These are phyloP conservation scores for Notiomystis cincta DNA, from an alignment of 2,113 vertebrate species.

Conservation along the genomic window DNA sequence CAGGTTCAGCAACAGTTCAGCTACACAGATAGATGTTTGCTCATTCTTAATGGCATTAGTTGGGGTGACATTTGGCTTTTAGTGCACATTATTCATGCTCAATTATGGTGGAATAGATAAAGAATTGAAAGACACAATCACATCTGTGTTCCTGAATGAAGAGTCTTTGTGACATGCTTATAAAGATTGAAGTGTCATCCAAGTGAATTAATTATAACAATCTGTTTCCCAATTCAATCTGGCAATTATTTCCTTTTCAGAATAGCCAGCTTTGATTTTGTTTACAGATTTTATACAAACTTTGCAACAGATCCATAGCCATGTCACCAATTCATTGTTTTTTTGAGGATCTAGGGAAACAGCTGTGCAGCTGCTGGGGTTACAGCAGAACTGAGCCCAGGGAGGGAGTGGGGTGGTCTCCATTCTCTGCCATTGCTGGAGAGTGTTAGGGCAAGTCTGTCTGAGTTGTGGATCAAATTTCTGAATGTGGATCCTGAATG, in stretches of 20 bases:
- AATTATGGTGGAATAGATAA: neutral
- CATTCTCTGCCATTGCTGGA: neutral
- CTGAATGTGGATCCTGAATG: neutral
- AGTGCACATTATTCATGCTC: neutral
- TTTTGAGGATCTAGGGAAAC: fast-evolving
- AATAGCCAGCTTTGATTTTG: neutral
- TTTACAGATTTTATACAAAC: neutral
- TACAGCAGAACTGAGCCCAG: neutral
- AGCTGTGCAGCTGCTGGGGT: neutral
- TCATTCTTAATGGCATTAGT: constrained; percentile 7
- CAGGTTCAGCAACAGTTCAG: neutral
- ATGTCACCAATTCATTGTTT: neutral
- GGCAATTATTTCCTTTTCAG: neutral
- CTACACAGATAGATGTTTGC: neutral
- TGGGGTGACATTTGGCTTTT: neutral
- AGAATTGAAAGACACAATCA: neutral
- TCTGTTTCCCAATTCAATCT: neutral
- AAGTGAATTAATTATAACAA: constrained; percentile 9
- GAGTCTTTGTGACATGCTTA: neutral
- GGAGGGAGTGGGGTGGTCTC: neutral
- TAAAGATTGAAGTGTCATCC: neutral
- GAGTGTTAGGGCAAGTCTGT: neutral
- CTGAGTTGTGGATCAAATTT: neutral
- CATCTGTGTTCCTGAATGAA: neutral
- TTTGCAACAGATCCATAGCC: neutral